Conservation (phyloP, 2,888 invertebrate species). For the Brachypalpus laphriformis region DNA sequence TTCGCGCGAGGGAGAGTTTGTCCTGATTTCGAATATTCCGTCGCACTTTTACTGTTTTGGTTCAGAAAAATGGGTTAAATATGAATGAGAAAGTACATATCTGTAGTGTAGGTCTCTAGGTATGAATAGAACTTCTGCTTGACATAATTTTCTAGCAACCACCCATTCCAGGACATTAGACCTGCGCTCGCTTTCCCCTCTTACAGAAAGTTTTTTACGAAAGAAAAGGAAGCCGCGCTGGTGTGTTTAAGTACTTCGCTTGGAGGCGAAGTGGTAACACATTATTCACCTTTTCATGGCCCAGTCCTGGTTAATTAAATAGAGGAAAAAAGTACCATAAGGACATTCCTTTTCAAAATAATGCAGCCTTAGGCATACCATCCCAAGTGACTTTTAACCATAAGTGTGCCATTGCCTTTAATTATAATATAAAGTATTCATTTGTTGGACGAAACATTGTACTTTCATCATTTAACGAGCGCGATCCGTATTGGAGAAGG, state of each 20-base stretch:
- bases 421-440: slow-evolving; percentile 41
- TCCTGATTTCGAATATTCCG: slow-evolving; percentile 14
- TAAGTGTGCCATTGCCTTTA: slow-evolving; percentile 33
- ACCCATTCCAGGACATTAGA: not conserved
- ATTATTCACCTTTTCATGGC: slow-evolving; percentile 43
- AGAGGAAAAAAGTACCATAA: slow-evolving; percentile 16
- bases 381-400: not conserved
- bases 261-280: slow-evolving; percentile 3
- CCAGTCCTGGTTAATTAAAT: slow-evolving; percentile 56
- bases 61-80: slow-evolving; percentile 43
- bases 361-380: not conserved
- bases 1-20: not conserved
- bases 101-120: slow-evolving; percentile 6
- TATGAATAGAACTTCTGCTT: slow-evolving; percentile 17
- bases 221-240: not conserved
- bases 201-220: too few relatives aligned
- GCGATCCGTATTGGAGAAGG: slow-evolving; percentile 30
- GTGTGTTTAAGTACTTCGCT: slow-evolving; percentile 2
- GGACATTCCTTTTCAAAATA: slow-evolving; percentile 31
- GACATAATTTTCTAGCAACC: slow-evolving; percentile 18
- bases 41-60: not conserved
- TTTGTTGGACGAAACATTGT: not conserved
- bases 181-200: not conserved
- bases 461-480: slow-evolving; percentile 13
- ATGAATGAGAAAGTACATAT: slow-evolving; percentile 5